These are phyloP conservation scores for Alsophila aescularia DNA, from an alignment of 2,888 invertebrate species.

Conservation along the genomic window DNA sequence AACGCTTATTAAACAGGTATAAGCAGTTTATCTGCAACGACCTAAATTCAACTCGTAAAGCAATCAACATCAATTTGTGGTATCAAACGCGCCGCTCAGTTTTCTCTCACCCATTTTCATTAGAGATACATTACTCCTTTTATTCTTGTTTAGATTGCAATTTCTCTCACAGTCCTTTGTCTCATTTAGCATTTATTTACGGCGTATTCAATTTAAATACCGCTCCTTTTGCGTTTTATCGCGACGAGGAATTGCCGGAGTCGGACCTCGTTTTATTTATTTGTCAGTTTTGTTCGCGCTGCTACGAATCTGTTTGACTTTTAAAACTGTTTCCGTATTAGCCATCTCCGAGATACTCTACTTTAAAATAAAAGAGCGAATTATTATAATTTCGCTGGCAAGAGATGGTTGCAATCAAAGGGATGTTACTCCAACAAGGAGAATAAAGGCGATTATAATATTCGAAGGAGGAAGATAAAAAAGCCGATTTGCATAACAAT, in stretches of 20 bases:
- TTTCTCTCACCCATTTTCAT: conserved; percentile 61
- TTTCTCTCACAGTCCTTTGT: conserved; percentile 78
- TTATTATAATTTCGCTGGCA: conserved; percentile 31
- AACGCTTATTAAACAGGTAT: conserved; percentile 6
- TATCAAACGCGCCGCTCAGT: conserved; percentile 40
- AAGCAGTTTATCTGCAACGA: conserved; percentile 16
- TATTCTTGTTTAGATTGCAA: conserved; percentile 76
- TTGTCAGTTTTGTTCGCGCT: conserved; percentile 67
- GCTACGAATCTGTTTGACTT: conserved; percentile 49
- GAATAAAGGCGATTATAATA: conserved; percentile 45
- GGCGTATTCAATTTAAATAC: conserved; percentile 81
- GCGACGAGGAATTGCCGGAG: conserved; percentile 69
- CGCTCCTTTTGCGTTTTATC: conserved; percentile 77
- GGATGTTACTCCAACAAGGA: conserved; percentile 37
- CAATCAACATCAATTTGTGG: conserved; percentile 27
- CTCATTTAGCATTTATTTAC: conserved; percentile 82
- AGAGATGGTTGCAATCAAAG: conserved; percentile 37
- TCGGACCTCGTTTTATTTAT: conserved; percentile 73
- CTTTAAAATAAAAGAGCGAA: conserved; percentile 28
- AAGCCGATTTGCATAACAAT: conserved; percentile 51
- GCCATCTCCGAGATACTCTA: conserved; percentile 10
- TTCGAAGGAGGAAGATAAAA: conserved; percentile 40
- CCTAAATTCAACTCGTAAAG: conserved; percentile 18
- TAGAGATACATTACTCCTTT: conserved; percentile 77
- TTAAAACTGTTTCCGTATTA: conserved; percentile 25